These are phyloP conservation scores for Phrynocephalus guinanensis DNA, from an alignment of 2,797 vertebrate genomes.

Conservation along the genomic window DNA sequence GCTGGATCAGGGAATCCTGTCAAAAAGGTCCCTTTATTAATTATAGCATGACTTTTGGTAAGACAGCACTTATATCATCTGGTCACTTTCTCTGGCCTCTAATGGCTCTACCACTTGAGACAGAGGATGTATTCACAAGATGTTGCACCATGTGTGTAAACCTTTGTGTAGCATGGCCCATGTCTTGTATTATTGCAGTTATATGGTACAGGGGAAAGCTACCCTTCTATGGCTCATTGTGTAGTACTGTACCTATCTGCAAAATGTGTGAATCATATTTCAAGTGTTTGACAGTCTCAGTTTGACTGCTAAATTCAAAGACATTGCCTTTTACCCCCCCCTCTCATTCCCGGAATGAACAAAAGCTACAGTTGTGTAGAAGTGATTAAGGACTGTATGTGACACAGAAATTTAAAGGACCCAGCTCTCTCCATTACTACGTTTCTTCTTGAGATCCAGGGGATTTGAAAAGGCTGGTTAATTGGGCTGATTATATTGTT, in stretches of 20 bases:
- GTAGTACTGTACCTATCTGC: not conserved
- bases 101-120: too few species aligned
- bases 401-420: not conserved
- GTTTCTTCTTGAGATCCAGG: not conserved
- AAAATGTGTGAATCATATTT: not conserved
- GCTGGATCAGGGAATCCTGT: not conserved
- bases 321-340: not conserved
- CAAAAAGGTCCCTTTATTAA: not conserved
- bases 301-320: not conserved
- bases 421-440: not conserved
- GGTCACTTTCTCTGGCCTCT: not conserved
- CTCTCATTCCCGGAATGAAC: not conserved
- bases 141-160: not conserved
- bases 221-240: not conserved
- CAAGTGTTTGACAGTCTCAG: not conserved
- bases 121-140: not conserved
- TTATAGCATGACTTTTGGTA: not conserved
- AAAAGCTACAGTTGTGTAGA: not conserved
- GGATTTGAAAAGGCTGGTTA: not conserved
- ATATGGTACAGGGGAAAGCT: not conserved
- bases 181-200: not conserved
- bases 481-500: not conserved
- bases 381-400: not conserved
- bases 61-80: not conserved
- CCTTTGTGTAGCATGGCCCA: not conserved